These are phyloP conservation scores for Ophiodon elongatus DNA, from an alignment of 2,113 vertebrate species.

Conservation along the genomic window DNA sequence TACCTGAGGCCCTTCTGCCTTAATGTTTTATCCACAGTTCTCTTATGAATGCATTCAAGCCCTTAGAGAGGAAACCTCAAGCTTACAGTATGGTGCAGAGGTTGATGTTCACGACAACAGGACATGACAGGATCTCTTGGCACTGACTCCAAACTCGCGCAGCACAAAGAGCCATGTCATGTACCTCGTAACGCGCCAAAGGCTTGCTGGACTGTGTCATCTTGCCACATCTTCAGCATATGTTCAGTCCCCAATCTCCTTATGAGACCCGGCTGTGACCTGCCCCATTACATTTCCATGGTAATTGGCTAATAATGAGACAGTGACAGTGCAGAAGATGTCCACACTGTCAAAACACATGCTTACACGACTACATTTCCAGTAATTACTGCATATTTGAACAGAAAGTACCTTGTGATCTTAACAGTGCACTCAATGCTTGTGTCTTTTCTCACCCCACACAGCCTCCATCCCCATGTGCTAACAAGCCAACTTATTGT, in stretches of 20 bases:
- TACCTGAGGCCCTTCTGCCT: slow-evolving; percentile 64
- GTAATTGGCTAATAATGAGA: slow-evolving; percentile 80
- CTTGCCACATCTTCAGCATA: slow-evolving; percentile 63
- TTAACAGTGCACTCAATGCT: slow-evolving; percentile 43
- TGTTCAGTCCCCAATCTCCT: slow-evolving; percentile 70
- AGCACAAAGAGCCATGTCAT: slow-evolving; percentile 66
- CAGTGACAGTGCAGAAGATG: slow-evolving; percentile 64
- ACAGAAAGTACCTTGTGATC: slow-evolving; percentile 60
- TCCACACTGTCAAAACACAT: slow-evolving; percentile 74
- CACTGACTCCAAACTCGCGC: slow-evolving; percentile 51
- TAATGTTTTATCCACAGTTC: slow-evolving; percentile 54
- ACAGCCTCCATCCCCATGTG: slow-evolving; percentile 56
- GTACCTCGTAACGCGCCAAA: slow-evolving; percentile 54
- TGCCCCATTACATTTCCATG: slow-evolving; percentile 72
- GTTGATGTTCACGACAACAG: slow-evolving; percentile 69
- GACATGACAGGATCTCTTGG: slow-evolving; percentile 71
- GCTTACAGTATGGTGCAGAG: slow-evolving; percentile 57
- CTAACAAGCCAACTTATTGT: slow-evolving; percentile 82
- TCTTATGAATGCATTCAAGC: slow-evolving; percentile 63
- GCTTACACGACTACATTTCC: slow-evolving; percentile 62
- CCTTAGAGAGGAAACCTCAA: slow-evolving; percentile 56
- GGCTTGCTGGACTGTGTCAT: slow-evolving; percentile 71
- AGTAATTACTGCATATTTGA: slow-evolving; percentile 75
- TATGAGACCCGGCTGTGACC: slow-evolving; percentile 68
- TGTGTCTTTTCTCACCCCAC: slow-evolving; percentile 8